Evolutionary conservation across 2,113 vertebrate genomes (phyloP).

Genomic region (Chelonoidis abingdonii): DNA sequence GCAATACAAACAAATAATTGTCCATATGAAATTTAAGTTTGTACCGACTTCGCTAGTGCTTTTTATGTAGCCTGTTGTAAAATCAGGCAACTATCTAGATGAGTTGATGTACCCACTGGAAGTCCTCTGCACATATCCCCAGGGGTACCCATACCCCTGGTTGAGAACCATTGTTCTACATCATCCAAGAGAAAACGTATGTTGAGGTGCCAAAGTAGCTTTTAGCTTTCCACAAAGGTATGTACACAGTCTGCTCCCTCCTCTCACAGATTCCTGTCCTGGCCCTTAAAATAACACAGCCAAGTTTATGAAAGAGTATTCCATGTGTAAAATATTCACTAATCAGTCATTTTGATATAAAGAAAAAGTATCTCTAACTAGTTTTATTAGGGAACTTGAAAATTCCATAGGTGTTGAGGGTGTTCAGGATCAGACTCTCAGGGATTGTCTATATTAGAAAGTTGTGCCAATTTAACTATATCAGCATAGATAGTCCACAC

Average conservation of each 20-base stretch:
- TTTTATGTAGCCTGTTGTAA: too few relatives aligned
- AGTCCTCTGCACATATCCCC: too few relatives aligned
- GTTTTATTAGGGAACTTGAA: neutral
- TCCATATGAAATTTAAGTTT: too few relatives aligned
- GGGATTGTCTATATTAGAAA: neutral
- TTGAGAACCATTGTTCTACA: too few relatives aligned
- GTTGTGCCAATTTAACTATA: neutral
- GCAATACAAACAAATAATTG: too few relatives aligned
- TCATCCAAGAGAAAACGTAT: neutral
- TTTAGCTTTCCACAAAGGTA: neutral
- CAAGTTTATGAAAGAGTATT: neutral
- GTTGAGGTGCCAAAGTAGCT: neutral
- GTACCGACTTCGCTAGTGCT: too few relatives aligned
- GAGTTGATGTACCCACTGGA: too few relatives aligned
- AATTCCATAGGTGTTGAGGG: neutral
- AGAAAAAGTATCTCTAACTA: neutral
- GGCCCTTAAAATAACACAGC: neutral
- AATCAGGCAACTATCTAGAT: too few relatives aligned
- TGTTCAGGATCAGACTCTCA: too few relatives aligned
- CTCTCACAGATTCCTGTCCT: neutral
- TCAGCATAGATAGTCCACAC: too few relatives aligned
- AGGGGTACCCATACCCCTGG: too few relatives aligned
- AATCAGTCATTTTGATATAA: neutral
- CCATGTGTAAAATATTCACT: neutral
- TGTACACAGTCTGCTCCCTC: neutral